A percentile compares a stretch with the other conserved stretches of the same genome.
These are phyloP conservation scores for Lomographa bimaculata DNA, from an alignment of 2,888 invertebrate species.

Conservation along the genomic window DNA sequence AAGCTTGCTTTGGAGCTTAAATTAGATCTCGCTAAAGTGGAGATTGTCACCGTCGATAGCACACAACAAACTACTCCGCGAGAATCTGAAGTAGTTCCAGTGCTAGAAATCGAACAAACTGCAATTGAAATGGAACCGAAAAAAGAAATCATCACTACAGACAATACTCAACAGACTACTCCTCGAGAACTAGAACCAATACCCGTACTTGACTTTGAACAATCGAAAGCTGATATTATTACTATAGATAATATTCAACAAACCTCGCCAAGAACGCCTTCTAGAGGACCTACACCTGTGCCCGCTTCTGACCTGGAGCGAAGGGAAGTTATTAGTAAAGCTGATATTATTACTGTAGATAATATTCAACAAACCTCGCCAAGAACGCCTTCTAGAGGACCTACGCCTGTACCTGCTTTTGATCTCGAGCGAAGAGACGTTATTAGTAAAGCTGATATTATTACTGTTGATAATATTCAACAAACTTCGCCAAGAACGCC, in stretches of 20 bases:
- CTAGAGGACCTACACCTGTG: too few species aligned
- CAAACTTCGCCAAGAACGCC: constrained; percentile 84
- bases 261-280: too few species aligned
- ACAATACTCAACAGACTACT: constrained; percentile 44
- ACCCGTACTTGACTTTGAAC: constrained; percentile 15
- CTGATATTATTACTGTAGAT: constrained; percentile 48
- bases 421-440: too few species aligned
- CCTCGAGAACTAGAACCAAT: constrained; percentile 38
- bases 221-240: constrained; percentile 9
- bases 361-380: constrained; percentile 76
- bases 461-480: constrained; percentile 39
- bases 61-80: constrained; percentile 58
- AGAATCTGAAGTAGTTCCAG: constrained; percentile 26
- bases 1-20: constrained; percentile 16
- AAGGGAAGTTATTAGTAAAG: too few species aligned
- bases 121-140: background rate
- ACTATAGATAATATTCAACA: constrained; percentile 2
- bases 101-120: constrained; percentile 5
- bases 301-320: too few species aligned
- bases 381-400: constrained; percentile 73
- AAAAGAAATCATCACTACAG: constrained; percentile 28
- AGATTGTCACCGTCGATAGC: constrained; percentile 40
- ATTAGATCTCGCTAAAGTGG: constrained; percentile 37
- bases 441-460: too few species aligned
- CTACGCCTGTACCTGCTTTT: too few species aligned